A percentile compares a stretch with the other conserved stretches of the same genome.
Conservation (phyloP, 2,113 vertebrate genomes). For the Thalassoma bifasciatum region DNA sequence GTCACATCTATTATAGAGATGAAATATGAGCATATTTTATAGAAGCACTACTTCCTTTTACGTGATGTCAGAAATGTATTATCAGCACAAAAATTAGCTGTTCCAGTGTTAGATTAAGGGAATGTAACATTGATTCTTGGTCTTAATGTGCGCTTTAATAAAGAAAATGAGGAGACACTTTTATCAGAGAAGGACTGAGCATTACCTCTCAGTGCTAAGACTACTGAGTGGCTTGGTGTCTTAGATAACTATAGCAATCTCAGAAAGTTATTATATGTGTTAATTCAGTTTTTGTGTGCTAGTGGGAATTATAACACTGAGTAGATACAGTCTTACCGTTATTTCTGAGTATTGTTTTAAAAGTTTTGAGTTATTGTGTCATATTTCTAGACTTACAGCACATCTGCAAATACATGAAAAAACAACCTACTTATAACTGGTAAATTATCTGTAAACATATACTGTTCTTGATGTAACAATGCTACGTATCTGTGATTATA, state of each 20-base stretch:
- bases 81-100: background rate
- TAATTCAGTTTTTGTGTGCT: background rate
- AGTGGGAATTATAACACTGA: background rate
- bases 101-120: background rate
- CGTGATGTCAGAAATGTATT: background rate
- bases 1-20: background rate
- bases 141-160: slow-evolving; percentile 4
- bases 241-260: background rate
- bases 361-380: too few relatives aligned
- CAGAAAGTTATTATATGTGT: too few relatives aligned
- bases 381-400: too few relatives aligned
- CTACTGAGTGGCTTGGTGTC: background rate
- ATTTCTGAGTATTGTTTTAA: background rate
- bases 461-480: background rate
- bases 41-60: background rate
- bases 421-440: too few relatives aligned
- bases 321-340: background rate
- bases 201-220: background rate
- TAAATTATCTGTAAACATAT: too few relatives aligned
- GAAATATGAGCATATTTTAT: background rate
- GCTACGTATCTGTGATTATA: background rate
- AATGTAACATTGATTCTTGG: slow-evolving; percentile 1
- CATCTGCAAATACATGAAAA: too few relatives aligned
- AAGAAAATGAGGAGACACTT: slow-evolving; percentile 21
- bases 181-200: slow-evolving; percentile 6